Percentiles rank a stretch among this genome's conserved stretches.
These are phyloP conservation scores for Hirtodrosophila trivittata DNA, from an alignment of 2,888 invertebrate species.

Conservation along the genomic window DNA sequence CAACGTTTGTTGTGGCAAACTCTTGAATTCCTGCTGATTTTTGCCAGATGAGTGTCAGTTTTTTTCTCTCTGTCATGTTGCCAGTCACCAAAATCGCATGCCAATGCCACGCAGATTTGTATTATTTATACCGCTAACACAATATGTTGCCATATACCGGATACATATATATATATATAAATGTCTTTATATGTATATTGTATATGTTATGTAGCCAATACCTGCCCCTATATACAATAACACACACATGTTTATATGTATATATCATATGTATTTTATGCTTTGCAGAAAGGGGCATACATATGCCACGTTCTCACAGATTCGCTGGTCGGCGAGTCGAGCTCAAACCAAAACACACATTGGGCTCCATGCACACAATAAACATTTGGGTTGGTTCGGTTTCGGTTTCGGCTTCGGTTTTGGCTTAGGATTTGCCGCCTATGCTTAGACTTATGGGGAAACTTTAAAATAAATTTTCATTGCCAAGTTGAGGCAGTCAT, in stretches of 20 bases:
- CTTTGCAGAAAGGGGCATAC: constrained; percentile 5
- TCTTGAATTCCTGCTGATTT: constrained; percentile 12
- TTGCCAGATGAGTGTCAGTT: not conserved
- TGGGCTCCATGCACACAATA: constrained; percentile 38
- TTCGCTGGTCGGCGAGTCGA: constrained; percentile 17
- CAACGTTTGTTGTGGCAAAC: not conserved
- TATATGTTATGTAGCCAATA: not conserved
- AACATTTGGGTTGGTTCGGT: constrained; percentile 40
- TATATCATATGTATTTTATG: too few relatives aligned
- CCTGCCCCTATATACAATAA: not conserved
- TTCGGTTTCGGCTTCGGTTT: constrained; percentile 25
- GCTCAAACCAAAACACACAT: constrained; percentile 44
- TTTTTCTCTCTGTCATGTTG: constrained; percentile 14
- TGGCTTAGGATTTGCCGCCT: constrained; percentile 23
- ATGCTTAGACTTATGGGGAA: constrained; percentile 54
- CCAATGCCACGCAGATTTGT: constrained; percentile 53
- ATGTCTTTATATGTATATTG: not conserved
- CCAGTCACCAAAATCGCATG: constrained; percentile 42
- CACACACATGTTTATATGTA: not conserved
- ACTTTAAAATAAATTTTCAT: constrained; percentile 68
- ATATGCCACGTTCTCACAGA: constrained; percentile 60
- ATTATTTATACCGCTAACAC: constrained; percentile 57
- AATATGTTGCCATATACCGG: constrained; percentile 42
- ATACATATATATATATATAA: constrained; percentile 10
- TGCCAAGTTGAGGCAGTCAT: constrained; percentile 35